Evolutionary conservation across 1,140 invertebrate species (phyloP).

Genomic region (Ceratosolen fusciceps): DNA sequence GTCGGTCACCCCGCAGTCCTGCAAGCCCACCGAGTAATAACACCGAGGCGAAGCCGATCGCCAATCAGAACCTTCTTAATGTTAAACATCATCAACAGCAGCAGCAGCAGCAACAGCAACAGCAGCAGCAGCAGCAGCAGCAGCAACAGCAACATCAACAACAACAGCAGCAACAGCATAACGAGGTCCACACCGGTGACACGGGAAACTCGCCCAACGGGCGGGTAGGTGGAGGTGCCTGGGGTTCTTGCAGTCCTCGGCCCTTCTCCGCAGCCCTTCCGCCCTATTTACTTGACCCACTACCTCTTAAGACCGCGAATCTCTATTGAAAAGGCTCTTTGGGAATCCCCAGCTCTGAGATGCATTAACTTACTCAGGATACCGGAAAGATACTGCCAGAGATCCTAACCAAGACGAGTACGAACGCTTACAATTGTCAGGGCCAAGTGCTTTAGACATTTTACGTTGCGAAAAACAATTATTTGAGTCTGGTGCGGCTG

Average conservation of each 20-base stretch:
- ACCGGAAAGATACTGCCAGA: neutral
- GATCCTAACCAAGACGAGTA: neutral
- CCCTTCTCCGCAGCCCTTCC: conserved; percentile 67
- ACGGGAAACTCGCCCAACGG: conserved; percentile 62
- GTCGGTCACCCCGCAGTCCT: conserved; percentile 68
- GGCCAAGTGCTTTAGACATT: neutral
- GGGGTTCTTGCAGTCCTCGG: conserved; percentile 70
- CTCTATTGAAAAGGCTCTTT: conserved; percentile 60
- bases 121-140: conserved; percentile 31
- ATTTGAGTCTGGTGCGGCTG: neutral
- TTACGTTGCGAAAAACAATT: neutral
- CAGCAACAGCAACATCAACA: conserved; percentile 52
- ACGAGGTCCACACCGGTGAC: conserved; percentile 45
- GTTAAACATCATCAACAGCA: conserved; percentile 54
- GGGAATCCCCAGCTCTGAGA: neutral
- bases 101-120: conserved; percentile 52
- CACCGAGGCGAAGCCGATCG: conserved; percentile 65
- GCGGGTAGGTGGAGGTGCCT: conserved; percentile 58
- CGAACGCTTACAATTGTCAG: neutral
- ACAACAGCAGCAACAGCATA: conserved; percentile 33
- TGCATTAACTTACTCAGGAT: neutral
- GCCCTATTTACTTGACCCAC: conserved; percentile 68
- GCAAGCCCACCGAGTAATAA: conserved; percentile 64
- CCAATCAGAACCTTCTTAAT: conserved; percentile 59
- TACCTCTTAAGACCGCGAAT: conserved; percentile 70